Base-by-base conservation (phyloP, 2,888 invertebrate species). In the Eurytoma californica region DNA sequence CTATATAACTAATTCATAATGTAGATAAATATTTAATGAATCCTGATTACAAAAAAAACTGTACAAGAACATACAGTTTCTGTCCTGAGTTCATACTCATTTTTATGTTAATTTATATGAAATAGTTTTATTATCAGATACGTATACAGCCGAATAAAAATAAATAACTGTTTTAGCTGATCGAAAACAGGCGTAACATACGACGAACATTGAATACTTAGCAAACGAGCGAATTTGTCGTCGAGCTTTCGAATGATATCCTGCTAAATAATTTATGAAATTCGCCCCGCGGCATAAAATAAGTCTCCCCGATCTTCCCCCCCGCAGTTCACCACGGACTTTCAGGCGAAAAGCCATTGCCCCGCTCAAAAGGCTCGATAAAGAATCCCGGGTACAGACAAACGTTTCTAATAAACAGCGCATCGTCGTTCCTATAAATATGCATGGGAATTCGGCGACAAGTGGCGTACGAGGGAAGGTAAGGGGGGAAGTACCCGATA, bases 361-460 rank as follows among this genome's bases (percentile, higher is more conserved):
- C 57, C 57, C 28, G 61, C 3, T 13, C 28, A 65, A 65, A 51
- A 55, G n/a, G 24, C 60, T 24, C 20, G 24, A 49, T 39, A 39
- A 39, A 39, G 7, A 7, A 39, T 39, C 39, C 39, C 39, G 39
- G 7, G 39, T 39, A 39, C 39, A 39, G 7, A 7, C 39, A 39
- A 39, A 7, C 39, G 39, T 39, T 39, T 39, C 18, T 20, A 49
- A 49, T 67, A 75, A 75, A 18, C 68, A 55, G n/a, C 58, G 53
- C 51, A 39, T 18, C 61, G 61, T 13, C 18, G 51, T 47, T 39
- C 60, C 53, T 67, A 75, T 68, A 53, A 75, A 75, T 68, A 68
- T 68, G 75, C 75, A 74, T 51, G 58, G 67, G 67, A 67, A 74
- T 74, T 18, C 49, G 18, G 65, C 49, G 51, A 58, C n/a, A 51